Conservation (phyloP, 2,797 vertebrate genomes). For the Psittacula echo region DNA sequence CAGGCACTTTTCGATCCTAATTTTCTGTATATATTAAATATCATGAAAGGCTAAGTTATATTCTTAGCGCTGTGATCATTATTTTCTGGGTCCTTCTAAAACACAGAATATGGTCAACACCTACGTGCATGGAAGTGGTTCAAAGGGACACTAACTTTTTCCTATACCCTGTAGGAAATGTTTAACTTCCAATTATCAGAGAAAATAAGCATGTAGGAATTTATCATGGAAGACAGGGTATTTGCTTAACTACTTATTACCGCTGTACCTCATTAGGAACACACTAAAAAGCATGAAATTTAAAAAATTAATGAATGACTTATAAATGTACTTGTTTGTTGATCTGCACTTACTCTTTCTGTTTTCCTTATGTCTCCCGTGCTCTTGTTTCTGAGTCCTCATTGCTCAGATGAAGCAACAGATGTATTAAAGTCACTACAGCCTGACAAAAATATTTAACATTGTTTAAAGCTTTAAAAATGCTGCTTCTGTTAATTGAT, state of each 20-base stretch:
- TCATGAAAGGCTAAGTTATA: background rate
- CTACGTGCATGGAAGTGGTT: background rate
- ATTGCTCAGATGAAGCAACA: background rate
- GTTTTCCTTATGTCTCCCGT: background rate
- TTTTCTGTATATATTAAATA: background rate
- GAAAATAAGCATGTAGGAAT: background rate
- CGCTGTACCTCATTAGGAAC: background rate
- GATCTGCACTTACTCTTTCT: background rate
- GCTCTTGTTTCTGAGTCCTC: background rate
- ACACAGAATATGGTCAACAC: background rate
- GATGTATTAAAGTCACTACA: background rate
- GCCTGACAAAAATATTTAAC: background rate
- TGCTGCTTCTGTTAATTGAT: background rate
- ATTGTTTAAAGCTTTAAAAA: background rate
- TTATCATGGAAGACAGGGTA: background rate
- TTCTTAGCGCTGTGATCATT: background rate
- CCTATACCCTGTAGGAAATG: background rate
- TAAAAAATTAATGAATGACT: background rate
- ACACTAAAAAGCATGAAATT: background rate
- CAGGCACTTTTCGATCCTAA: background rate
- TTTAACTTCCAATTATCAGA: background rate
- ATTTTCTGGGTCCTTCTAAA: background rate
- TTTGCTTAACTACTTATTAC: background rate
- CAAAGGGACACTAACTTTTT: background rate
- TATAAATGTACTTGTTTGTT: background rate